Base-by-base conservation (phyloP, 2,888 invertebrate species). In the Amphiduros pacificus region DNA sequence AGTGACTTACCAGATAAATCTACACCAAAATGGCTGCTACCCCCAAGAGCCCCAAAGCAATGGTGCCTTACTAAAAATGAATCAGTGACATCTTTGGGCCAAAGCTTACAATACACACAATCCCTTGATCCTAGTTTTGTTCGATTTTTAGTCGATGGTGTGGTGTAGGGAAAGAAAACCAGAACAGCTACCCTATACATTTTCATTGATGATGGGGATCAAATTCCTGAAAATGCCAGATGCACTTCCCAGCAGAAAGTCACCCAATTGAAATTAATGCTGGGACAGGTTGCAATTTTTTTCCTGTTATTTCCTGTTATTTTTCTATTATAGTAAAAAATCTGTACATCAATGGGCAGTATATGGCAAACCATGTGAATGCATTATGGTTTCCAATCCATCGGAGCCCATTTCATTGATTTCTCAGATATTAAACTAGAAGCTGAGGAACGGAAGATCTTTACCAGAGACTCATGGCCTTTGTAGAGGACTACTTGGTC, bases 321-420 rank as follows among this genome's bases (percentile, higher is more conserved):
- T 27, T 50, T 17, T 64, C 60, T 31, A 50, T 64, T 2, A n/a
- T n/a, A n/a, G n/a, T n/a, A n/a, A n/a, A 48, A 51, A 17, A 31
- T 31, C 17, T 52, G 63, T 14, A 54, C 55, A 14, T 55, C 44
- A 5, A 6, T 63, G n/a, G 29, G 14, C 22, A 14, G n/a, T 14
- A 55, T 65, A 17, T 65, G 61, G 64, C 58, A 64, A 26, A 44
- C 61, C 2, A 69, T 71, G 20, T 57, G 69, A 0, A 36, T 62
- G n/a, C 68, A 73, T 49, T 70, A 61, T 61, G 71, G 71, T 1
- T 71, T 73, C 40, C 72, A 73, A 31, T 63, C 68, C 6, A 68
- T 70, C 9, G 71, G 72, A 2, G 64, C 54, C 1, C 68, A 67
- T 26, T 70, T 72, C 27, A 5, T 70, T 1, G 65, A 69, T 48